Percentiles rank a stretch among this genome's conserved stretches.
phyloP scores from a whole-genome alignment of 1,140 invertebrate genomes.

The Lucilia sericata region DNA sequence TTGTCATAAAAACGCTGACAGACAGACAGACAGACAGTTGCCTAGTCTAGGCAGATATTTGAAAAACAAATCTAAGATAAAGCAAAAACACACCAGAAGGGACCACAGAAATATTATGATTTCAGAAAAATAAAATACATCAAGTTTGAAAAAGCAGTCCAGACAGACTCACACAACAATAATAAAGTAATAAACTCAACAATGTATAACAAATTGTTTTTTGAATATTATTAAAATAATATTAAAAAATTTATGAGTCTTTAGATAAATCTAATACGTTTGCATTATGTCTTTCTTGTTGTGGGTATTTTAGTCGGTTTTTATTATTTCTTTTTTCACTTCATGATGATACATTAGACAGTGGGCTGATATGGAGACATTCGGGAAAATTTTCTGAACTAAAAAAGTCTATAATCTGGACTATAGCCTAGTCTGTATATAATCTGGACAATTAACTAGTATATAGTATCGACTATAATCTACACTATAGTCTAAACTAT shows the following conservation, averaged over 20 bases:
- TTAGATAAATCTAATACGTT: slow-evolving; percentile 13
- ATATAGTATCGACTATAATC: too few species aligned
- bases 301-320: too few species aligned
- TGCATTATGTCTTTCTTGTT: too few species aligned
- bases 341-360: neutral
- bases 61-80: neutral
- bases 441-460: too few species aligned
- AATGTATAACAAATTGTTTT: slow-evolving; percentile 27
- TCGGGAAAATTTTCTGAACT: too few species aligned
- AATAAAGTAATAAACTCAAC: slow-evolving; percentile 29
- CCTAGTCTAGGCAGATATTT: too few species aligned
- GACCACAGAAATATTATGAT: neutral
- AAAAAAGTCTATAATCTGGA: too few species aligned
- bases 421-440: too few species aligned
- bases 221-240: slow-evolving; percentile 28
- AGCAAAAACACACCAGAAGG: neutral
- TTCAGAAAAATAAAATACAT: neutral
- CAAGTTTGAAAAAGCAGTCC: neutral
- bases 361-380: too few species aligned
- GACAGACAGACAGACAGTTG: neutral
- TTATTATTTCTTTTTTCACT: neutral
- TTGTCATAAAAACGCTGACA: neutral
- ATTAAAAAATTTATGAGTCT: slow-evolving; percentile 27
- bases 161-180: neutral
- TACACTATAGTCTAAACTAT: too few species aligned